Conservation (phyloP, 1,140 invertebrate genomes). For the Leptopilina boulardi region DNA sequence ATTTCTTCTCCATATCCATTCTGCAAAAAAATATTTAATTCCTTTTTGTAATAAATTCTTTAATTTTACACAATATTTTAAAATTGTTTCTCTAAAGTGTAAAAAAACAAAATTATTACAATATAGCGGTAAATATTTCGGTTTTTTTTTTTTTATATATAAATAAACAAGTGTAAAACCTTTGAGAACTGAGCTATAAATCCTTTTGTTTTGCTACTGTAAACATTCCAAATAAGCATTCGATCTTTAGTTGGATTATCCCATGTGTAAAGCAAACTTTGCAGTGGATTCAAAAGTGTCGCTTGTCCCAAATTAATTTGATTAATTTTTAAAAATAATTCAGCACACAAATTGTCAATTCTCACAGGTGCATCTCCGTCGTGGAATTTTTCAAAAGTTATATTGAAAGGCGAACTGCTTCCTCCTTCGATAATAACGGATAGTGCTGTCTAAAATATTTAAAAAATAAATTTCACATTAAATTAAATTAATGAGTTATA, state of each 20-base stretch:
- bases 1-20: constrained; percentile 81
- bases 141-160: background rate
- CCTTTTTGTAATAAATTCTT: no score
- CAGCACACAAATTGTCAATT: constrained; percentile 88
- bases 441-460: constrained; percentile 80
- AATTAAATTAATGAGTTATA: no score
- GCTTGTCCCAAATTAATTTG: constrained; percentile 84
- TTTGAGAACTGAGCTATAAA: constrained; percentile 83
- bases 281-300: constrained; percentile 85
- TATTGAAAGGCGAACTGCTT: constrained; percentile 82
- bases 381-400: constrained; percentile 83
- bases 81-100: no score
- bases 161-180: constrained; percentile 69
- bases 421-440: constrained; percentile 85
- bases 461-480: background rate
- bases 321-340: constrained; percentile 88
- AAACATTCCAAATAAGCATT: constrained; percentile 88
- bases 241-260: constrained; percentile 87
- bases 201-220: constrained; percentile 86
- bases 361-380: constrained; percentile 86
- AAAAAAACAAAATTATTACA: no score
- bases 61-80: no score
- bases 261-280: constrained; percentile 90
- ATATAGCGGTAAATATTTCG: no score
- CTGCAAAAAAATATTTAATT: constrained; percentile 40